phyloP scores from a whole-genome alignment of 2,888 invertebrate species.

The Lasioglossum morio region DNA sequence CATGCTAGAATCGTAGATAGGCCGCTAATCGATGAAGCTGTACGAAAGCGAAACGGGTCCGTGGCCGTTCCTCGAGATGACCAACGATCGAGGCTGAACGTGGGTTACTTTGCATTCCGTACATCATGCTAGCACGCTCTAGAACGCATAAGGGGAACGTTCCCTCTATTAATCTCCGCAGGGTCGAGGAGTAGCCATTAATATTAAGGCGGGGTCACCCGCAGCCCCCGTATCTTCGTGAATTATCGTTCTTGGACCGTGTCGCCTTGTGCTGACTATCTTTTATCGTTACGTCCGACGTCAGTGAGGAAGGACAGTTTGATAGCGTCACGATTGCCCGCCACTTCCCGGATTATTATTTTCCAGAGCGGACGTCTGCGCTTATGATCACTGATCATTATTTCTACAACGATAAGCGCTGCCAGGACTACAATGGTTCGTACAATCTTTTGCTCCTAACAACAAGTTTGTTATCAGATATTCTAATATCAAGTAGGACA shows the following conservation, averaged over 20 bases:
- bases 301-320: conserved; percentile 14
- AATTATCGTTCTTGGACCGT: conserved; percentile 75
- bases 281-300: conserved; percentile 73
- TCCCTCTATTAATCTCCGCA: conserved; percentile 78
- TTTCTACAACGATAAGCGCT: not conserved
- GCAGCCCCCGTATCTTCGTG: conserved; percentile 74
- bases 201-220: conserved; percentile 76
- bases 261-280: conserved; percentile 74
- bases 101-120: conserved; percentile 68
- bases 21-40: conserved; percentile 66
- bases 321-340: conserved; percentile 26
- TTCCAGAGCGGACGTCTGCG: not conserved
- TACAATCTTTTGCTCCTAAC: not conserved
- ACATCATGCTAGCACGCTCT: conserved; percentile 57
- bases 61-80: conserved; percentile 49
- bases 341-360: conserved; percentile 33
- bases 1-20: conserved; percentile 29
- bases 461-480: not conserved
- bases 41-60: conserved; percentile 53
- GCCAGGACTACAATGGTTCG: not conserved
- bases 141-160: conserved; percentile 58
- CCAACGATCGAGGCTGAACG: conserved; percentile 50
- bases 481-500: no score
- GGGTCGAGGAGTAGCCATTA: conserved; percentile 76
- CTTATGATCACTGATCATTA: not conserved